phyloP scores from a whole-genome alignment of 2,113 vertebrate genomes.

The Labrus mixtus region DNA sequence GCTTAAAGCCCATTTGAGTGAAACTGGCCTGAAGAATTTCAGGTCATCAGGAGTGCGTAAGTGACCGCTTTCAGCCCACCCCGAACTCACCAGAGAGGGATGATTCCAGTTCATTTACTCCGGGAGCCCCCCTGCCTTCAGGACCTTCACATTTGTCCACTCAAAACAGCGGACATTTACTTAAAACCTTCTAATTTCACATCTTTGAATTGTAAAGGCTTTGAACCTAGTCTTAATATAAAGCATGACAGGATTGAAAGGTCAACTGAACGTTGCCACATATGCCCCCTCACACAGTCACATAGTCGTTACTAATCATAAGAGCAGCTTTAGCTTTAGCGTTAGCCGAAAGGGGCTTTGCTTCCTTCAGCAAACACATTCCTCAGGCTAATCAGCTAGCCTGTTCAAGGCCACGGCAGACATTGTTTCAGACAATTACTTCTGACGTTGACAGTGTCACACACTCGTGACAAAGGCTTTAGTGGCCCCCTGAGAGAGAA shows the following conservation, averaged over 20 bases:
- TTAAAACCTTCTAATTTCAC: neutral
- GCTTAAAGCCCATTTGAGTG: conserved; percentile 69
- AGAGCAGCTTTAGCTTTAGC: conserved; percentile 68
- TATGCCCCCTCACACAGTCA: conserved; percentile 13
- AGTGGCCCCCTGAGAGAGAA: conserved; percentile 22
- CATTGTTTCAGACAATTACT: conserved; percentile 70
- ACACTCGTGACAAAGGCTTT: conserved; percentile 57
- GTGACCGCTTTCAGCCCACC: conserved; percentile 55
- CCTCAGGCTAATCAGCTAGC: conserved; percentile 74
- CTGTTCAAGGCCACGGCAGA: conserved; percentile 64
- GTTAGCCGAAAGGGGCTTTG: conserved; percentile 60
- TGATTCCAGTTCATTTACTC: conserved; percentile 75
- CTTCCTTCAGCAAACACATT: conserved; percentile 78
- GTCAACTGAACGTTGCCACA: conserved; percentile 26
- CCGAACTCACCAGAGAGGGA: conserved; percentile 50
- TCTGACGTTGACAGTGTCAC: conserved; percentile 64
- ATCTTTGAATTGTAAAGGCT: neutral
- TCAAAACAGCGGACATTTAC: conserved; percentile 8
- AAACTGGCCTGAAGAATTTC: conserved; percentile 75
- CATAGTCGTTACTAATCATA: conserved; percentile 56
- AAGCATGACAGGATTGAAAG: conserved; percentile 18
- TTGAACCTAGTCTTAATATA: neutral
- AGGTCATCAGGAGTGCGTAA: conserved; percentile 69
- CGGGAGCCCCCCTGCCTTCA: conserved; percentile 27
- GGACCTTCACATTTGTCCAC: conserved; percentile 42